Conservation (phyloP, 2,888 invertebrate species). For the Apantesis nais region DNA sequence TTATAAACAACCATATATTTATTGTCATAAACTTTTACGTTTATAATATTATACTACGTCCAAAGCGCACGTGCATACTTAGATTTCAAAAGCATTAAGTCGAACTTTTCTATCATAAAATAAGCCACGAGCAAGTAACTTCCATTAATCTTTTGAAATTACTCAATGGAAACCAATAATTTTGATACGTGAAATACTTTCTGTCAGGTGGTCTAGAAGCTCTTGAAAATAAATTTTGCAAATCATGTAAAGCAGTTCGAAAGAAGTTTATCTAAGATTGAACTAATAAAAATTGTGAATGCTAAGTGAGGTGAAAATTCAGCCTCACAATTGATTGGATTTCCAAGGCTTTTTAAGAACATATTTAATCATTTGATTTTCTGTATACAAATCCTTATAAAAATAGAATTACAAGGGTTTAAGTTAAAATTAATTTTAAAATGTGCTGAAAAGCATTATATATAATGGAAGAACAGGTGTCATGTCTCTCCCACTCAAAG, state of each 20-base stretch:
- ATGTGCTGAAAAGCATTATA: no score
- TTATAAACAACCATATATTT: no score
- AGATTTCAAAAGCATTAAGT: no score
- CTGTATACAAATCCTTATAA: neutral
- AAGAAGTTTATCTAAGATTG: neutral
- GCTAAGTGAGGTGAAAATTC: neutral
- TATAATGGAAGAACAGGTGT: no score
- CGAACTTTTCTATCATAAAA: neutral
- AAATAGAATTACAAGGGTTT: neutral
- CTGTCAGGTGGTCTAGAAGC: neutral
- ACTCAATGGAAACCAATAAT: neutral
- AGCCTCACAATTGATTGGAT: neutral
- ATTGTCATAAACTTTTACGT: no score
- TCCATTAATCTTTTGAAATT: neutral
- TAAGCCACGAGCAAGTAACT: neutral
- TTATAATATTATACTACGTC: no score
- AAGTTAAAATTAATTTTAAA: neutral
- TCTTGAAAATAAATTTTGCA: neutral
- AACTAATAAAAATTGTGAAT: neutral
- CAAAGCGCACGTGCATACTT: no score
- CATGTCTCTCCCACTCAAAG: no score
- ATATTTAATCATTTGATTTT: neutral
- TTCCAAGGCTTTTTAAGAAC: neutral
- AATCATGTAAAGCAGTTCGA: neutral
- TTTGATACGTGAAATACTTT: neutral